Evolutionary conservation across 2,888 invertebrate species (phyloP), one percentile per base, ranked within the genome.

Genomic region (Pseudanteris insignis): DNA sequence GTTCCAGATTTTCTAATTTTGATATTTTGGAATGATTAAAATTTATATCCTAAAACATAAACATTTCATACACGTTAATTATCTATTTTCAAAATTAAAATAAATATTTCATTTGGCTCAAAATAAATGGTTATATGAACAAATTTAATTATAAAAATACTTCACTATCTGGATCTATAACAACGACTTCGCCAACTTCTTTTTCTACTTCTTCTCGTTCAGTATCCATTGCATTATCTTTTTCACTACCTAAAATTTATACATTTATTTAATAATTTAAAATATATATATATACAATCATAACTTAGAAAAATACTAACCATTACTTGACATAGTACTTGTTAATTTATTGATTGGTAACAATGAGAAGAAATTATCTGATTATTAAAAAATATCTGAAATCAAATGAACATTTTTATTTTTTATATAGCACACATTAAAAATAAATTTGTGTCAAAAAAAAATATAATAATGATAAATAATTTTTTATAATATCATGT

Each of bases 11-110:
- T 72, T 92, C 89, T 61, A 96, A 84, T 77, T 90, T 91, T 1
- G 88, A 89, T 63, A 96, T 88, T 65, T 92, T 85, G 36, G 91
- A 89, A 76, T 96, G 96, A 80, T 94, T 95, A 64, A 96, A 84
- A 77, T 96, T 96, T n/a, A 96, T 80, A 71, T 89, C 88, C 67
- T 82, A 40, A 29, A 74, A 74, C 37, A 25, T 26, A 36, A 6
- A n/a, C 3, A 26, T 6, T 26, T 26, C 8, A 21, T 26, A 12
- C 30, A 4, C 12, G 3, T 11, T 30, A 4, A 12, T 2, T 3
- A 30, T 30, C 11, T n/a, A n/a, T 26, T 26, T n/a, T 2, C 8
- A 9, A 7, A 26, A 26, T 26, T 7, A 26, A 26, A 26, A n/a
- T n/a, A n/a, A n/a, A n/a, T n/a, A n/a, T n/a, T n/a, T n/a, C n/a